These are phyloP conservation scores for Platanista minor DNA, from an alignment of 2,113 vertebrate species.

Conservation along the genomic window DNA sequence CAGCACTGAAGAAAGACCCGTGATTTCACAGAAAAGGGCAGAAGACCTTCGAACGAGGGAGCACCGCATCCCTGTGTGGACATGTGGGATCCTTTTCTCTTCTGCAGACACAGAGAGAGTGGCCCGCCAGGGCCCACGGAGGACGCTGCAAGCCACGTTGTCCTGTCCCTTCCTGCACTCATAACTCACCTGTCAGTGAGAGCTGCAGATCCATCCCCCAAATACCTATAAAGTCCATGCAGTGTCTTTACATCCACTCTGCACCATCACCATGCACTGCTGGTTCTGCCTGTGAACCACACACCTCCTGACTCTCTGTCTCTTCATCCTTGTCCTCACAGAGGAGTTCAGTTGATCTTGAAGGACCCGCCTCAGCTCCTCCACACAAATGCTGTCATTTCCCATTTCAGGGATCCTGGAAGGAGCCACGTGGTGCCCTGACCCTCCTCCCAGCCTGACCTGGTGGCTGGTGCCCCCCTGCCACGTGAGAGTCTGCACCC, in stretches of 20 bases:
- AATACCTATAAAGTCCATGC: not conserved
- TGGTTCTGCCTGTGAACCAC: accelerated
- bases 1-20: accelerated
- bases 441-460: not conserved
- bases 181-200: accelerated
- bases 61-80: accelerated
- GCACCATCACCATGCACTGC: accelerated
- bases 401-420: not conserved
- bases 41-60: not conserved
- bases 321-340: not conserved
- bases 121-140: not conserved
- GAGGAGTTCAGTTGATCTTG: accelerated
- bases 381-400: accelerated
- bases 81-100: accelerated
- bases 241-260: accelerated
- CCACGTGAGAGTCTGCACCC: not conserved
- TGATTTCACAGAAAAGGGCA: not conserved
- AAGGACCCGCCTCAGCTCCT: no score
- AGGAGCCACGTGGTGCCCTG: accelerated
- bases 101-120: no score
- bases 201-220: accelerated
- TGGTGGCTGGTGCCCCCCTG: not conserved
- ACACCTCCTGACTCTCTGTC: not conserved
- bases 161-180: not conserved
- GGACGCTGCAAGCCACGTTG: not conserved